Base-by-base conservation (phyloP, 1,140 invertebrate genomes). In the Scaptomyza montana region DNA sequence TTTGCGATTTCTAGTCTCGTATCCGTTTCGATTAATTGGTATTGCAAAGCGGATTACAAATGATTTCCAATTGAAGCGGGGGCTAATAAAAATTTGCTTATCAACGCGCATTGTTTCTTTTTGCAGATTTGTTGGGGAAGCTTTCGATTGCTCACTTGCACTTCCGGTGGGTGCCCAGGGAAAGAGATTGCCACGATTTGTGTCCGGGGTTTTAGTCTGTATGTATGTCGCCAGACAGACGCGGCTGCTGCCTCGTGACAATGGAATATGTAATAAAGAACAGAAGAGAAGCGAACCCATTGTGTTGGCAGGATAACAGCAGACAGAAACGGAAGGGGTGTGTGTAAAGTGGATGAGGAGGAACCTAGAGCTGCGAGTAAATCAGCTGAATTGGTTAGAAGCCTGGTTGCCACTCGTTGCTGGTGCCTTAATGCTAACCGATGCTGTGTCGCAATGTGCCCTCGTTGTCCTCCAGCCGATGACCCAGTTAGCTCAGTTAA, bases 71-170 rank as follows among this genome's bases (percentile, higher is more conserved):
- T 53, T 74, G 60, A 36, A 69, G 65, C 81, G 77, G 77, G 74
- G 68, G 73, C 86, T 85, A 63, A 87, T 86, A 75, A 87, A 25
- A 86, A 78, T 76, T 77, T 76, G 77, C 81, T 62, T 71, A 53
- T 63, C 50, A 63, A 47, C 13, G 59, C 45, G 36, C 60, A 19
- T 66, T 71, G 49, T 68, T 54, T 33, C 21, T 25, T 45, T 46
- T 5, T 6, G 30, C 30, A 7, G 30, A 21, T 36, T 77, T 81
- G 59, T 70, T 65, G 45, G 8, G 49, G 9, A 41, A 62, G 36
- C 62, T 62, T 63, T 63, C 69, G 63, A 87, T 87, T 86, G 82
- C 78, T 81, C 81, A 81, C 78, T 86, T 86, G 78, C 74, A 67
- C 50, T 67, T 77, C 69, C 78, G 71, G 63, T 68, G 62, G 56